Conservation (phyloP, 2,797 vertebrate genomes). For the Melanotaenia boesemani region DNA sequence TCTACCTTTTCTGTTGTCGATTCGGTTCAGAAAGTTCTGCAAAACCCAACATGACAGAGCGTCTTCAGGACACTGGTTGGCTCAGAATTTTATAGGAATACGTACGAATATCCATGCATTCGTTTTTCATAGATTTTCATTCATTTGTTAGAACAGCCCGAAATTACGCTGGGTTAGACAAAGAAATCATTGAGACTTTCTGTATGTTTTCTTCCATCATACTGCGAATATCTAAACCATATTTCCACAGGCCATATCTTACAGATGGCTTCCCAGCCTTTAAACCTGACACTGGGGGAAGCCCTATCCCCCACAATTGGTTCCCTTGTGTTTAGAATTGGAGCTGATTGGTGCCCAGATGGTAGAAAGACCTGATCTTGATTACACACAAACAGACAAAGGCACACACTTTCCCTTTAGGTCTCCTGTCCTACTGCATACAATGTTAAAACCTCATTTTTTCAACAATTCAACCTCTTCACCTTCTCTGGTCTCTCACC, state of each 20-base stretch:
- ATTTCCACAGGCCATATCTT: slow-evolving; percentile 63
- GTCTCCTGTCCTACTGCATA: slow-evolving; percentile 54
- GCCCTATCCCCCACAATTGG: slow-evolving; percentile 3
- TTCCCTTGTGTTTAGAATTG: slow-evolving; percentile 46
- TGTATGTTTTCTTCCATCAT: slow-evolving; percentile 62
- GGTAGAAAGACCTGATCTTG: slow-evolving; percentile 39
- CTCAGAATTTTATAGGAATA: no score
- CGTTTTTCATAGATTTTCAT: no score
- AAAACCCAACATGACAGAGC: no score
- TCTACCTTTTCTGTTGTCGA: no score
- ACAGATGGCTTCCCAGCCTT: slow-evolving; percentile 66
- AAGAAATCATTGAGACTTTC: no score
- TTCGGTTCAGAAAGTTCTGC: no score
- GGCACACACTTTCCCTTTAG: slow-evolving; percentile 34
- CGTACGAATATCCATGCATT: no score
- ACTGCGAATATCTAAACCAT: slow-evolving; percentile 60
- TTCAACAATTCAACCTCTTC: slow-evolving; percentile 72
- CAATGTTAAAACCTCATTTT: slow-evolving; percentile 70
- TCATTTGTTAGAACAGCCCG: no score
- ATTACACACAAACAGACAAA: slow-evolving; percentile 35
- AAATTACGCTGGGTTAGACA: no score
- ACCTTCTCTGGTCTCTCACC: slow-evolving; percentile 69
- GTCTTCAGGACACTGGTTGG: no score
- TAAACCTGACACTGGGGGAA: slow-evolving; percentile 44
- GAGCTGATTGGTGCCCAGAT: slow-evolving; percentile 59